Conservation (phyloP, 2,888 invertebrate species). For the Eilema griseolum region DNA sequence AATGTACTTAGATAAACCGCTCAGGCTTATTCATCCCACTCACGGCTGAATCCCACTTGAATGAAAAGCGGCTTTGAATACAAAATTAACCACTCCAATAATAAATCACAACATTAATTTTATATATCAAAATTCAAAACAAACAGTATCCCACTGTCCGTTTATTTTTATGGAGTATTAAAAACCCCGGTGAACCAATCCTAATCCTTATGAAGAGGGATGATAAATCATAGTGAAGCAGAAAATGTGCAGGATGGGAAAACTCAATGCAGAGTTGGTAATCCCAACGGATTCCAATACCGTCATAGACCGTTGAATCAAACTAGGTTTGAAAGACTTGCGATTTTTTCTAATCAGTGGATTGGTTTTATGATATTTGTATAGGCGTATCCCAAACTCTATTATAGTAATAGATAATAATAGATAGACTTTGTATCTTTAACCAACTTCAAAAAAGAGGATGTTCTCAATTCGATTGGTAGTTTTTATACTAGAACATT, state of each 20-base stretch:
- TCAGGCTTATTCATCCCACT: background rate
- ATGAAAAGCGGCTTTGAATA: slow-evolving; percentile 10
- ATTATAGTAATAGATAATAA: too few species aligned
- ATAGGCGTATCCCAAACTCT: background rate
- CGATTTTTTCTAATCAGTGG: slow-evolving; percentile 21
- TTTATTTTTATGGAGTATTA: slow-evolving; percentile 40
- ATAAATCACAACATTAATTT: slow-evolving; percentile 13
- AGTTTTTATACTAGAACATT: too few species aligned
- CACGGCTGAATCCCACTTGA: slow-evolving; percentile 1
- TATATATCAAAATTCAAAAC: slow-evolving; percentile 29
- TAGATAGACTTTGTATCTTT: too few species aligned
- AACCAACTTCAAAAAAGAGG: too few species aligned
- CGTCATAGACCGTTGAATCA: slow-evolving; percentile 27
- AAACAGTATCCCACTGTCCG: slow-evolving; percentile 21
- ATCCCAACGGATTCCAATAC: slow-evolving; percentile 39
- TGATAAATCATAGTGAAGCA: slow-evolving; percentile 48
- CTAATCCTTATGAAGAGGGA: slow-evolving; percentile 37
- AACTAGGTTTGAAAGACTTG: slow-evolving; percentile 32
- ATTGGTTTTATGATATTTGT: slow-evolving; percentile 20
- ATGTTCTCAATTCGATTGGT: too few species aligned
- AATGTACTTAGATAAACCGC: background rate
- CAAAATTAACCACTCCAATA: slow-evolving; percentile 10
- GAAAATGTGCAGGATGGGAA: slow-evolving; percentile 52
- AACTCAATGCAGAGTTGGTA: slow-evolving; percentile 46
- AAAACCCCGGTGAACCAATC: slow-evolving; percentile 40